Evolutionary conservation across 2,888 invertebrate species (phyloP).

Genomic region (Caenorhabditis sulstoni): DNA sequence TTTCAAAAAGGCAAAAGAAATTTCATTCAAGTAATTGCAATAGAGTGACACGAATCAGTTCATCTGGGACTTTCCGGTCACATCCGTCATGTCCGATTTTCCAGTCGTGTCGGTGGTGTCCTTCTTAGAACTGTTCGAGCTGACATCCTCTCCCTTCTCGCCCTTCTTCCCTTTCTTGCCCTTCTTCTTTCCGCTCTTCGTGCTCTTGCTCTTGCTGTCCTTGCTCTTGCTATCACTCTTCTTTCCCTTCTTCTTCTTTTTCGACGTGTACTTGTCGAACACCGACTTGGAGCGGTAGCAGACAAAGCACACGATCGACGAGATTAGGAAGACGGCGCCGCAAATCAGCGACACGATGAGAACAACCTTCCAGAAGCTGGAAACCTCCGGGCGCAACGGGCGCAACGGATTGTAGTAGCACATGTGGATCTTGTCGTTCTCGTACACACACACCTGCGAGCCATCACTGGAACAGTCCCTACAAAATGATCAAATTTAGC

Average conservation of each 20-base stretch:
- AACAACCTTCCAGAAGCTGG: slow-evolving; percentile 27
- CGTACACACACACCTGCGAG: slow-evolving; percentile 35
- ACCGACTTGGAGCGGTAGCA: slow-evolving; percentile 54
- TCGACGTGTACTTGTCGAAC: slow-evolving; percentile 38
- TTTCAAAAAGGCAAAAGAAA: no score
- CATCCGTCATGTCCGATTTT: slow-evolving; percentile 7
- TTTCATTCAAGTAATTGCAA: not conserved
- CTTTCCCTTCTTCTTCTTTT: slow-evolving; percentile 18
- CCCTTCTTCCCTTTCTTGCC: not conserved
- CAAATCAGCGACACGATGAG: slow-evolving; percentile 31
- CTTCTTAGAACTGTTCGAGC: not conserved
- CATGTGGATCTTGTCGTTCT: slow-evolving; percentile 2
- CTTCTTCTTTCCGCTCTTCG: slow-evolving; percentile 13
- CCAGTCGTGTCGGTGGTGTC: not conserved
- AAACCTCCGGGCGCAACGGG: slow-evolving; percentile 15
- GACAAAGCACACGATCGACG: slow-evolving; percentile 40
- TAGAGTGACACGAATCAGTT: not conserved
- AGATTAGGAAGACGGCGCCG: slow-evolving; percentile 30
- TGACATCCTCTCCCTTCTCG: not conserved
- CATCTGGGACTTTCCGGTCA: not conserved
- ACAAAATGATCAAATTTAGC: not conserved
- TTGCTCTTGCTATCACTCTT: slow-evolving; percentile 6
- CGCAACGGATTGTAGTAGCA: slow-evolving; percentile 48
- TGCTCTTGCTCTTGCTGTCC: slow-evolving; percentile 26
- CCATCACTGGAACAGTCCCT: slow-evolving; percentile 27